Conservation (phyloP, 2,797 vertebrate species). For the Nannoperca obscura region DNA sequence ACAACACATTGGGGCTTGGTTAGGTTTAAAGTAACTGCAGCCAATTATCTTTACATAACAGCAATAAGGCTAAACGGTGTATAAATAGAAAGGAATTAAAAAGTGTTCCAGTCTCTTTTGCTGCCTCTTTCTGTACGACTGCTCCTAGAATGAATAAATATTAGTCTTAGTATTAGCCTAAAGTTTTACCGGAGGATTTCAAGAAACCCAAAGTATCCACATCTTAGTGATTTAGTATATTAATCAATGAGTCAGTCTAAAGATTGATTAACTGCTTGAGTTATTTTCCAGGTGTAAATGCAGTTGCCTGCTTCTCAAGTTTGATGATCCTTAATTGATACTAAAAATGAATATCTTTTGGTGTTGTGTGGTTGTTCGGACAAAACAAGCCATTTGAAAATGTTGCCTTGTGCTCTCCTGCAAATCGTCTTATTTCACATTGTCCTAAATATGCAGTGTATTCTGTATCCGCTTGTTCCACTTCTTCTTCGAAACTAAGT, state of each 20-base stretch:
- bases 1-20: not conserved
- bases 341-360: not conserved
- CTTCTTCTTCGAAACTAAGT: not conserved
- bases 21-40: not conserved
- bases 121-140: not conserved
- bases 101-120: not conserved
- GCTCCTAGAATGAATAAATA: not conserved
- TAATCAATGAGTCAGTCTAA: not conserved
- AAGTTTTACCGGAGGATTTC: too few relatives aligned
- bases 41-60: not conserved
- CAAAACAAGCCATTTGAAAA: conserved; percentile 2
- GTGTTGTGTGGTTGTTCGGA: not conserved
- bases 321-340: not conserved
- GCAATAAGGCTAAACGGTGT: not conserved
- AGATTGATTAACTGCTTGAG: not conserved
- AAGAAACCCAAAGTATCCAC: too few relatives aligned
- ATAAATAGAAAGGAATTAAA: not conserved
- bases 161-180: too few relatives aligned
- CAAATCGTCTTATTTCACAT: not conserved
- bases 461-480: not conserved
- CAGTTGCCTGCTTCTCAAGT: too few relatives aligned
- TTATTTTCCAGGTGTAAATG: not conserved
- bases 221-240: not conserved
- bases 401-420: too few relatives aligned
- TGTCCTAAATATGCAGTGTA: not conserved